Conservation (phyloP, 2,113 vertebrate genomes). For the Urocitellus parryii region DNA sequence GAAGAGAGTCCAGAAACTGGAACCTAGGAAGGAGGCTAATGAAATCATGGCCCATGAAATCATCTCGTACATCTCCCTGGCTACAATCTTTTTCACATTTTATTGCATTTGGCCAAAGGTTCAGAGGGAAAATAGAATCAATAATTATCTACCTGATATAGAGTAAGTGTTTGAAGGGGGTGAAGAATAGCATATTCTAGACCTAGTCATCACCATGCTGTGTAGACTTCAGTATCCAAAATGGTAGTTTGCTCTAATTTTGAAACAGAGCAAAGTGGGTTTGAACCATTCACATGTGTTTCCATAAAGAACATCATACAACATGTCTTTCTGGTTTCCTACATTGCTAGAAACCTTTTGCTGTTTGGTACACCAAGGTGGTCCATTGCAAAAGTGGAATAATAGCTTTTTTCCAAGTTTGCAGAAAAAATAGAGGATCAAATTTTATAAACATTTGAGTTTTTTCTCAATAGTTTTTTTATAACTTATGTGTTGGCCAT, state of each 20-base stretch:
- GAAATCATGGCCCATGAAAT: too few relatives aligned
- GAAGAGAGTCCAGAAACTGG: neutral
- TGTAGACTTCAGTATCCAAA: neutral
- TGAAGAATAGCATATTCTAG: neutral
- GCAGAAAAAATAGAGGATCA: neutral
- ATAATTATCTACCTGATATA: neutral
- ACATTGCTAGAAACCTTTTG: neutral
- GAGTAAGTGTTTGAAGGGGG: neutral
- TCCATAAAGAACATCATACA: neutral
- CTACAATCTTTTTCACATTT: neutral
- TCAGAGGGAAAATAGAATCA: neutral
- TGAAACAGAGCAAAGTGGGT: neutral
- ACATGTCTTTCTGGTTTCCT: neutral
- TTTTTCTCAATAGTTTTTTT: neutral
- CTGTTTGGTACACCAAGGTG: neutral
- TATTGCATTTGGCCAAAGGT: neutral
- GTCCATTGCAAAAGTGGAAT: neutral
- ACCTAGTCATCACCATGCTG: neutral
- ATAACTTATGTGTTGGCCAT: neutral
- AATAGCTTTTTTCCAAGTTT: neutral
- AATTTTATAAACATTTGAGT: neutral
- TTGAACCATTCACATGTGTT: neutral
- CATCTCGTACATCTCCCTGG: fast-evolving
- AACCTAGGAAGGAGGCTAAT: neutral
- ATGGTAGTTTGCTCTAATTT: neutral